Evolutionary conservation across 2,797 vertebrate species (phyloP).

Genomic region (Eulemur mongoz): DNA sequence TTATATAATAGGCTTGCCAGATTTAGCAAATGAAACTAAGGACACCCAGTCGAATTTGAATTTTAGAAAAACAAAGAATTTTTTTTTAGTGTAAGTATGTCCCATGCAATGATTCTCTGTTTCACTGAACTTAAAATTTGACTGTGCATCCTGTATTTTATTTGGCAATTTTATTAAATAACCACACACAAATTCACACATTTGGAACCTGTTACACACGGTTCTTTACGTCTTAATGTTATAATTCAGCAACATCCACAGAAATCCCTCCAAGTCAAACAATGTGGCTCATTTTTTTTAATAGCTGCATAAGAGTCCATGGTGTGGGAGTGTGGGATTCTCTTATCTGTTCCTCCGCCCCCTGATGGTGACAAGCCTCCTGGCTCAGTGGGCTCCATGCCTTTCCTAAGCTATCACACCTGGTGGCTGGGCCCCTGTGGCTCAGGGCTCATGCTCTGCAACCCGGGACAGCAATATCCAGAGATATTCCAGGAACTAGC

Average conservation of each 20-base stretch:
- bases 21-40: constrained; percentile 30
- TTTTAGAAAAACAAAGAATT: neutral
- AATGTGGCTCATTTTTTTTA: neutral
- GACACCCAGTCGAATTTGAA: neutral
- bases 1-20: neutral
- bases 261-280: neutral
- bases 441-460: neutral
- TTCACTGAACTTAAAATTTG: constrained; percentile 1
- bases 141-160: neutral
- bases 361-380: neutral
- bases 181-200: neutral
- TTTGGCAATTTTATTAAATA: neutral
- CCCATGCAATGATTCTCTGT: neutral
- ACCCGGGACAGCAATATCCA: neutral
- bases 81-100: neutral
- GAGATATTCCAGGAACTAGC: neutral
- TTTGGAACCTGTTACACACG: neutral
- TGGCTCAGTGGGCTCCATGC: neutral
- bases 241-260: neutral
- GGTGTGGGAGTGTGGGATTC: neutral
- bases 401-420: neutral
- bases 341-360: neutral
- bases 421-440: neutral
- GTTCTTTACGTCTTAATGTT: neutral
- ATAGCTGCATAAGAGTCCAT: neutral